phyloP scores from a whole-genome alignment of 2,888 invertebrate genomes.

The Leptinotarsa rubiginosa region DNA sequence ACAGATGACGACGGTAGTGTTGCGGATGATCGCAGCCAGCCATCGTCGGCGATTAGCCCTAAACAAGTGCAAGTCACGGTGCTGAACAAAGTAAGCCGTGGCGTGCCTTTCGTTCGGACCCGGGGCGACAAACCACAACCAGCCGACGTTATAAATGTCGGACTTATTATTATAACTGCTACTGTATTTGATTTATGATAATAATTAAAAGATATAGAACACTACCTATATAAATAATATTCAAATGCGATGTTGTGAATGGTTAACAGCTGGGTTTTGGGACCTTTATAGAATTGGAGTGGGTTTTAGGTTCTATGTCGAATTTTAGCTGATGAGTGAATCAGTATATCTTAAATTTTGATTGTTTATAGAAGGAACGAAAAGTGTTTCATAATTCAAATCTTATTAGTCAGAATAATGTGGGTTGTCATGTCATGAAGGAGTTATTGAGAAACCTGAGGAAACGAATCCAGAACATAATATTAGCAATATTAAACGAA shows the following conservation, averaged over 20 bases:
- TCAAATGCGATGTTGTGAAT: slow-evolving; percentile 2
- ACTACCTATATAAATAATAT: background rate
- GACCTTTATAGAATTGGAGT: background rate
- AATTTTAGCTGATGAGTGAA: background rate
- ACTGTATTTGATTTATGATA: slow-evolving; percentile 54
- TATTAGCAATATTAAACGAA: too few relatives aligned
- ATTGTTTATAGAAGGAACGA: too few relatives aligned
- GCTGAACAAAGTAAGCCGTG: slow-evolving; percentile 38
- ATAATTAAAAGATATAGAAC: slow-evolving; percentile 44
- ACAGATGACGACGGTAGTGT: slow-evolving; percentile 48
- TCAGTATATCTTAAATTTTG: too few relatives aligned
- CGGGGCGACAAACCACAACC: slow-evolving; percentile 52
- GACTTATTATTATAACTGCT: slow-evolving; percentile 52
- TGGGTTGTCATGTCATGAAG: too few relatives aligned
- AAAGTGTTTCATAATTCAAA: too few relatives aligned
- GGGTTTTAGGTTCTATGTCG: background rate
- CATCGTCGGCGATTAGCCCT: slow-evolving; percentile 55
- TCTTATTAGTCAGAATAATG: too few relatives aligned
- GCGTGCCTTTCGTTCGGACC: slow-evolving; percentile 38
- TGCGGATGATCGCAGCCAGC: slow-evolving; percentile 39
- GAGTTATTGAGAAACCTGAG: too few relatives aligned
- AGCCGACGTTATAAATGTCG: slow-evolving; percentile 50
- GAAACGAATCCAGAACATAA: too few relatives aligned
- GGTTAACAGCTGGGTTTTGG: slow-evolving; percentile 4
- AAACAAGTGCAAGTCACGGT: slow-evolving; percentile 58